Evolutionary conservation across 2,113 vertebrate genomes (phyloP).

Genomic region (Illadopsis cleaveri): DNA sequence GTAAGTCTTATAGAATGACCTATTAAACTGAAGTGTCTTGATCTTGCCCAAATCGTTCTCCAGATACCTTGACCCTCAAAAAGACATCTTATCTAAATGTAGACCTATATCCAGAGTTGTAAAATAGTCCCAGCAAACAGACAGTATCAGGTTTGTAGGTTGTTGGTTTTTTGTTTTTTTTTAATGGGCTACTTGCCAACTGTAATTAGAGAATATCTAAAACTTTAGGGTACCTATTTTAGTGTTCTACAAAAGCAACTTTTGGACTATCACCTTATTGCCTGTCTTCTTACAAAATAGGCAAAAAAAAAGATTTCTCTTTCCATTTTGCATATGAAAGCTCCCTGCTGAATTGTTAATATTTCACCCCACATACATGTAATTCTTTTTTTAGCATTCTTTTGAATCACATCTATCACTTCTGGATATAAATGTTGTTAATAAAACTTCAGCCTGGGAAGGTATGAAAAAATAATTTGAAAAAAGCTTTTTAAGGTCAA

Average conservation of each 20-base stretch:
- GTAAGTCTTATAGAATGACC: neutral
- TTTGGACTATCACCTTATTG: neutral
- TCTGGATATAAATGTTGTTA: neutral
- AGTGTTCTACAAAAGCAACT: neutral
- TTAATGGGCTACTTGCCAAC: rapidly evolving
- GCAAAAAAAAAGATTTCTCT: neutral
- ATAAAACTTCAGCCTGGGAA: neutral
- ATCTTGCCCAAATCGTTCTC: neutral
- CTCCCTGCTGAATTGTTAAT: neutral
- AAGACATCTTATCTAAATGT: neutral
- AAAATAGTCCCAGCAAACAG: neutral
- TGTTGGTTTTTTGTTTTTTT: neutral
- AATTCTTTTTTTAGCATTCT: neutral
- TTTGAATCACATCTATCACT: neutral
- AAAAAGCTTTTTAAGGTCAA: neutral
- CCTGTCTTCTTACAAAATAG: neutral
- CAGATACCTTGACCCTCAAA: neutral
- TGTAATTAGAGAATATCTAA: neutral
- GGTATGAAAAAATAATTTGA: neutral
- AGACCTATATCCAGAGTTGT: neutral
- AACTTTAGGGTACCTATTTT: neutral
- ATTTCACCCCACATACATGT: neutral
- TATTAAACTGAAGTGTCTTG: neutral
- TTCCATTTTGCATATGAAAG: neutral
- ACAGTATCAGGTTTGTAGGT: neutral